phyloP scores from a whole-genome alignment of 1,140 invertebrate species.

The Drosophila guanche region DNA sequence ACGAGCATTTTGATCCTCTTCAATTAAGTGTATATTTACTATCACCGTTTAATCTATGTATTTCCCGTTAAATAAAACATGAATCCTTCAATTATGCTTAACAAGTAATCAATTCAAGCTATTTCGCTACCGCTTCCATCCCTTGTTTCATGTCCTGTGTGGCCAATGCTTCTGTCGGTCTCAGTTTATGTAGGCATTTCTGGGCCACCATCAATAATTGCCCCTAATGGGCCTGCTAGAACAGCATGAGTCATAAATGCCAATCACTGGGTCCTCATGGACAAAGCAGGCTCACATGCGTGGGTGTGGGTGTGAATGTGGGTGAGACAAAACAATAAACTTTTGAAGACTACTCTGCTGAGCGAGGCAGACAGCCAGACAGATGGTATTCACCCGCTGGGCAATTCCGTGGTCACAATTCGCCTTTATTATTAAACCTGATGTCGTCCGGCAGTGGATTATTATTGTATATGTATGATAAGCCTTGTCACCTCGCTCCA shows the following conservation, averaged over 20 bases:
- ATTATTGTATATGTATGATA: constrained; percentile 73
- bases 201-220: constrained; percentile 32
- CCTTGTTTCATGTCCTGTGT: background rate
- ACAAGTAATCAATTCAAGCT: too few relatives aligned
- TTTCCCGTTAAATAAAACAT: too few relatives aligned
- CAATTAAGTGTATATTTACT: too few relatives aligned
- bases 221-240: constrained; percentile 28
- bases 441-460: constrained; percentile 53
- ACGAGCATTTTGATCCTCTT: too few relatives aligned
- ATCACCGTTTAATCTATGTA: too few relatives aligned
- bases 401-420: constrained; percentile 46
- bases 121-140: too few relatives aligned
- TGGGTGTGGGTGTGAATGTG: background rate
- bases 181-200: background rate
- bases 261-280: constrained; percentile 31
- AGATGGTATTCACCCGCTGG: constrained; percentile 5
- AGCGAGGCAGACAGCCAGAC: constrained; percentile 3
- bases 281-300: too few relatives aligned
- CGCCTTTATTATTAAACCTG: constrained; percentile 63
- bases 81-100: too few relatives aligned
- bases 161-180: background rate
- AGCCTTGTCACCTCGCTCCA: constrained; percentile 40
- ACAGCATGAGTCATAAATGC: constrained; percentile 40
- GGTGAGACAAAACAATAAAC: constrained; percentile 22
- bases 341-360: constrained; percentile 2